Evolutionary conservation across 2,113 vertebrate genomes (phyloP), one percentile per base, ranked within the genome.

Genomic region (Callipepla squamata): DNA sequence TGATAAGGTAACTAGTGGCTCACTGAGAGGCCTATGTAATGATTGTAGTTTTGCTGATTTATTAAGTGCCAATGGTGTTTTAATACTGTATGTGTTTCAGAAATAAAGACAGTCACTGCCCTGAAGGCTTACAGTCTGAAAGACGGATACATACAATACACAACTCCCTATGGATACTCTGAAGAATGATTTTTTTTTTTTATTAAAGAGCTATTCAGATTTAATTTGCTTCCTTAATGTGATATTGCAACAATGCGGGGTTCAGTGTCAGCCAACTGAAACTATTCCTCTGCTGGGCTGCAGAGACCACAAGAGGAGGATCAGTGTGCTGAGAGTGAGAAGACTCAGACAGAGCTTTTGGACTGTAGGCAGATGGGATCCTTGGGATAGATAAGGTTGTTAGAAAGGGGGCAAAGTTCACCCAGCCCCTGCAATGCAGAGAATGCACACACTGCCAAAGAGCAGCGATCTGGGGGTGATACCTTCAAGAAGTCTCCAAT

Each of bases 171-270:
- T 51, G 84, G 95, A 89, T 89, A 79, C 61, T 74, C 0, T 0
- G 69, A 94, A 83, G 87, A 95, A 92, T 90, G 84, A 90, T 89
- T 85, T 92, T 96, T 45, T 50, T 96, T 50, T 96, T 96, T 94
- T 93, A 96, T 94, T 95, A 95, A 96, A 94, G 94, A 95, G 79
- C 93, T 96, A 94, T 92, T 94, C 93, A 85, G 93, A 94, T 96
- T 95, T 95, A 96, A 96, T 95, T 96, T 94, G 47, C 67, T 94
- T 90, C 93, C 90, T 95, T 95, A 94, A 94, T 91, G 81, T 80
- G 85, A 92, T 96, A 92, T 91, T 93, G 94, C 85, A 95, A 58
- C 75, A 80, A 51, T n/a, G 80, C 1, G 0, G 57, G 57, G 82
- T 82, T 91, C 87, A 95, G 58, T 78, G 61, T 91, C 79, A 96